phyloP scores from a whole-genome alignment of 2,797 vertebrate species.

The Euphonia xanthogaster region DNA sequence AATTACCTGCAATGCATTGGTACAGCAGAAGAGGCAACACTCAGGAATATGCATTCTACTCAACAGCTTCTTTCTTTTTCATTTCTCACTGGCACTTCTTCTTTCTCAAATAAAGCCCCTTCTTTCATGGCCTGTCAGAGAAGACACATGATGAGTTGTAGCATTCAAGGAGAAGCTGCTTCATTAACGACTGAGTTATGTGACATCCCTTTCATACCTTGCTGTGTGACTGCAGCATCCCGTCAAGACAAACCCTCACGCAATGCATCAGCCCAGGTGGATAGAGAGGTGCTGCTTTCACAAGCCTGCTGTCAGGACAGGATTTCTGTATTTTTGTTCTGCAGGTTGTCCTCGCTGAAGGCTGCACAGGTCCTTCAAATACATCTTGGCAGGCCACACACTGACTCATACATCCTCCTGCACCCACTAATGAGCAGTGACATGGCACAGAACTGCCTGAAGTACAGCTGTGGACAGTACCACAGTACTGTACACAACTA shows the following conservation, averaged over 20 bases:
- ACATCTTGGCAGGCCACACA: not conserved
- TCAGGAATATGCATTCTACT: not conserved
- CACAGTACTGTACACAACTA: not conserved
- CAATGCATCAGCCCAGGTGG: not conserved
- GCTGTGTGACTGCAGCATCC: not conserved
- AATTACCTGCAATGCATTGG: not conserved
- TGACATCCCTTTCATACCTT: not conserved
- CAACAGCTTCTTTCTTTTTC: not conserved
- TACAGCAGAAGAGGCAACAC: not conserved
- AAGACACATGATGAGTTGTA: not conserved
- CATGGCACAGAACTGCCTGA: not conserved
- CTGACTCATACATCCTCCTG: not conserved
- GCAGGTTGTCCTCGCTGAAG: not conserved
- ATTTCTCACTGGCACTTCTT: not conserved
- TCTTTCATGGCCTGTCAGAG: not conserved
- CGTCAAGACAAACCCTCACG: not conserved
- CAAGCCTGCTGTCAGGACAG: not conserved
- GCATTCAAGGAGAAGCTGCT: not conserved
- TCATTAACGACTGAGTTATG: conserved; percentile 20
- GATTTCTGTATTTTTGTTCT: not conserved
- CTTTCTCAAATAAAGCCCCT: not conserved
- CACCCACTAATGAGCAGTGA: not conserved
- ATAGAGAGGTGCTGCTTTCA: not conserved
- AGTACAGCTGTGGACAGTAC: not conserved
- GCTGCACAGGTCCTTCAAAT: not conserved